Percentiles rank a stretch among this genome's conserved stretches.
Evolutionary conservation across 2,888 invertebrate genomes (phyloP).

Genomic region (Pomacea canaliculata): DNA sequence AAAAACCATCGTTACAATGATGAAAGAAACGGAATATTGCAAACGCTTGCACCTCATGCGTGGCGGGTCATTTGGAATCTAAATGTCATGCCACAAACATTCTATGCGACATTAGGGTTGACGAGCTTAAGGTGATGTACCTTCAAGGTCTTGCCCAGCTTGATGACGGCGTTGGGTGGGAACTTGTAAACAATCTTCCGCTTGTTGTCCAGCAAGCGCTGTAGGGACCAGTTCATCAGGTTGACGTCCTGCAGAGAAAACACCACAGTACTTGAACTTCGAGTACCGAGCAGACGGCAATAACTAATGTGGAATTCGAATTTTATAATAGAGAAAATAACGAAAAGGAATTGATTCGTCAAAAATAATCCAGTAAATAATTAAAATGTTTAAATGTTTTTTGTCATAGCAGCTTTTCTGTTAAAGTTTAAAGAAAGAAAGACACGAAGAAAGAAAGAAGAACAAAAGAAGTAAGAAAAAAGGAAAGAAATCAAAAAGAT

Average conservation of each 20-base stretch:
- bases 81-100: no score
- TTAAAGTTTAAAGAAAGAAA: no score
- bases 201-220: conserved; percentile 67
- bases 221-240: conserved; percentile 69
- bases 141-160: conserved; percentile 54
- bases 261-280: no score
- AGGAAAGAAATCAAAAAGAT: no score
- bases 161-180: conserved; percentile 53
- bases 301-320: not conserved
- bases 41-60: no score
- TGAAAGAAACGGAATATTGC: no score
- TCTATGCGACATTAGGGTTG: no score
- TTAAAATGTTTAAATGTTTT: not conserved
- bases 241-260: conserved; percentile 65
- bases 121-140: conserved; percentile 30
- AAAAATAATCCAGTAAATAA: not conserved
- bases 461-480: no score
- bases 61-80: no score
- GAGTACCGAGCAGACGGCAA: not conserved
- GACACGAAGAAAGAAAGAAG: no score
- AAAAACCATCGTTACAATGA: no score
- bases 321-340: not conserved
- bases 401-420: no score
- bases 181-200: conserved; percentile 41
- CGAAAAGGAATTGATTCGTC: not conserved